Conservation (phyloP, 2,888 invertebrate genomes). For the Philopedon plagiatum region DNA sequence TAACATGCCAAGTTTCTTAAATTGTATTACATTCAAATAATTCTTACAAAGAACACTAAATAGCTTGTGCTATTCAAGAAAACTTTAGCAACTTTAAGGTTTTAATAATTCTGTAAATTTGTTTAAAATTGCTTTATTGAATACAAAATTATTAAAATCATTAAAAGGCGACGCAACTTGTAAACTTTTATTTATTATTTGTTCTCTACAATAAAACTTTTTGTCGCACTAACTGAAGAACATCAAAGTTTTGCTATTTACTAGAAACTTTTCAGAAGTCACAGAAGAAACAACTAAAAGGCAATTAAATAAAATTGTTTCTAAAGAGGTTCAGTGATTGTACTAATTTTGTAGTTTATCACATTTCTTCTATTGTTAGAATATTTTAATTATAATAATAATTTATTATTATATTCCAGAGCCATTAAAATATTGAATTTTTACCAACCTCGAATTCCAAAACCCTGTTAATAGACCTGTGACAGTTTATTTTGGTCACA, state of each 20-base stretch:
- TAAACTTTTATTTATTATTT: slow-evolving; percentile 9
- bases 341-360: background rate
- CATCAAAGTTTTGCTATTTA: background rate
- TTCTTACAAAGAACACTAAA: background rate
- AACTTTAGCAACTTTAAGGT: background rate
- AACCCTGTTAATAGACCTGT: no score
- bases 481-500: no score
- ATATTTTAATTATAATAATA: no score
- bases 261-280: background rate
- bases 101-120: background rate
- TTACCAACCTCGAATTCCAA: no score
- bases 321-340: background rate
- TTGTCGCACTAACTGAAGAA: background rate
- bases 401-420: no score
- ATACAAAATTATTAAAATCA: background rate
- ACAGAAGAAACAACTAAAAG: background rate
- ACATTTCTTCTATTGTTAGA: no score
- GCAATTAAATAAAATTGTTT: background rate
- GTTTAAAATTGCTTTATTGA: background rate
- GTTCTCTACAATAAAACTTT: background rate
- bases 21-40: no score
- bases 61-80: background rate
- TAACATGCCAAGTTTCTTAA: no score
- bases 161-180: background rate
- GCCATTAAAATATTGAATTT: no score